Percentiles rank a stretch among this genome's conserved stretches.
Evolutionary conservation across 2,888 invertebrate genomes (phyloP).

Genomic region (Drosophila neotestacea): DNA sequence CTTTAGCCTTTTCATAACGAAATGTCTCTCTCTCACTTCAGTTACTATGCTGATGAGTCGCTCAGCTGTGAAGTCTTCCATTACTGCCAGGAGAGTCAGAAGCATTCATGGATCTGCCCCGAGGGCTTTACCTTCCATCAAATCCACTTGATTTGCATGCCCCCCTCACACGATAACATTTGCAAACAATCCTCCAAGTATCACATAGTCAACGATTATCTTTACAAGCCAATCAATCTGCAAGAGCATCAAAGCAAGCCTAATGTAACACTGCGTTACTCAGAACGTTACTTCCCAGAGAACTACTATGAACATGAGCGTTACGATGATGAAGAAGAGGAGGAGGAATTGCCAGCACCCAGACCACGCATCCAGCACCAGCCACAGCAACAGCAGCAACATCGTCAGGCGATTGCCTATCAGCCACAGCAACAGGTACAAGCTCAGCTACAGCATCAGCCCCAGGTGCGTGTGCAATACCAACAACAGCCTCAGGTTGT

Average conservation of each 20-base stretch:
- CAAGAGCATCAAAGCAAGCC: conserved; percentile 93
- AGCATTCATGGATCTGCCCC: conserved; percentile 97
- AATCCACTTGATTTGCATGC: conserved; percentile 97
- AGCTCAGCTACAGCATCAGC: conserved; percentile 65
- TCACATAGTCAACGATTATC: conserved; percentile 96
- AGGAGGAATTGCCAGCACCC: conserved; percentile 82
- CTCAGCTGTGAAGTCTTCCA: conserved; percentile 96
- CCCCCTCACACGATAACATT: conserved; percentile 94
- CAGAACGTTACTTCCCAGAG: conserved; percentile 93
- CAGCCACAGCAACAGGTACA: conserved; percentile 74
- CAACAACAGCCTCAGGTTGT: conserved; percentile 69
- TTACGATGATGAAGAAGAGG: conserved; percentile 82
- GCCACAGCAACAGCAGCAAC: conserved; percentile 78
- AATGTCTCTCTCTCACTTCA: conserved; percentile 28
- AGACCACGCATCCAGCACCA: conserved; percentile 82
- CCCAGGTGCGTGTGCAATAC: conserved; percentile 63
- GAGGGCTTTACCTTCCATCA: conserved; percentile 91
- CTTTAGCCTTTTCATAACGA: too few relatives aligned
- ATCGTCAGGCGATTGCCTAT: conserved; percentile 59
- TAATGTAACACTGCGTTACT: conserved; percentile 92
- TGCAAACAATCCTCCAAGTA: conserved; percentile 95
- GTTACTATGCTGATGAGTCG: conserved; percentile 95
- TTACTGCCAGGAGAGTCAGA: conserved; percentile 95
- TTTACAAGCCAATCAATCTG: conserved; percentile 94
- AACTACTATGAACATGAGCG: conserved; percentile 89